phyloP scores from a whole-genome alignment of 2,888 invertebrate genomes.

The Leptura quadrifasciata region DNA sequence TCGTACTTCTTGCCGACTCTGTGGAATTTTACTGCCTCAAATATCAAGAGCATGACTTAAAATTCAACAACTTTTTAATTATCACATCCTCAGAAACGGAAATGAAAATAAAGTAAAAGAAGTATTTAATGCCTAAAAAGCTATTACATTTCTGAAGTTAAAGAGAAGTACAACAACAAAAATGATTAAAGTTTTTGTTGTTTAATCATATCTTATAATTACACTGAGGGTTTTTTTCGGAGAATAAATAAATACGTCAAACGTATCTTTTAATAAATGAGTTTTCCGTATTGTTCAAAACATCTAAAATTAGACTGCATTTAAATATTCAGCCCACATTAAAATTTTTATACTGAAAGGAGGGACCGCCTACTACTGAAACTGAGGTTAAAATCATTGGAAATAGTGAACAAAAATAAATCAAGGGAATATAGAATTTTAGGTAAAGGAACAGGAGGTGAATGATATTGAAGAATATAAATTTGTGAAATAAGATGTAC shows the following conservation, averaged over 20 bases:
- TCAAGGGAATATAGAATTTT: too few relatives aligned
- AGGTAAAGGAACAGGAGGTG: too few relatives aligned
- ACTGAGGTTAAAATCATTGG: too few relatives aligned
- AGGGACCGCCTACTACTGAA: too few relatives aligned
- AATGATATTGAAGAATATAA: too few relatives aligned
- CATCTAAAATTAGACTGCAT: too few relatives aligned
- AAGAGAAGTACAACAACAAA: background rate
- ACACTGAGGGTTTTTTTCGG: background rate
- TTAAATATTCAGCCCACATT: too few relatives aligned
- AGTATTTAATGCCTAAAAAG: background rate
- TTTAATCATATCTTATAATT: background rate
- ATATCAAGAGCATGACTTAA: background rate
- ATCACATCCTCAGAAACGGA: conserved; percentile 1
- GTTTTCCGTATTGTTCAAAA: too few relatives aligned
- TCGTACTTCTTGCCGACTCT: conserved; percentile 6
- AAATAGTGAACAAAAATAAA: too few relatives aligned
- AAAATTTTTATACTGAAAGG: too few relatives aligned
- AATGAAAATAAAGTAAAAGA: conserved; percentile 11
- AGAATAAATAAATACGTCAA: background rate
- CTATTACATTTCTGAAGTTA: background rate
- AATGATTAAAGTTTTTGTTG: conserved; percentile 8
- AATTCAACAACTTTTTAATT: conserved; percentile 25
- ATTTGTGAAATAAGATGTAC: too few relatives aligned
- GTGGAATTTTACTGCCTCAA: conserved; percentile 8
- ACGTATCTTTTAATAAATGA: too few relatives aligned